Evolutionary conservation across 2,797 vertebrate species (phyloP), one percentile per base, ranked within the genome.

Genomic region (Siniperca undulata): DNA sequence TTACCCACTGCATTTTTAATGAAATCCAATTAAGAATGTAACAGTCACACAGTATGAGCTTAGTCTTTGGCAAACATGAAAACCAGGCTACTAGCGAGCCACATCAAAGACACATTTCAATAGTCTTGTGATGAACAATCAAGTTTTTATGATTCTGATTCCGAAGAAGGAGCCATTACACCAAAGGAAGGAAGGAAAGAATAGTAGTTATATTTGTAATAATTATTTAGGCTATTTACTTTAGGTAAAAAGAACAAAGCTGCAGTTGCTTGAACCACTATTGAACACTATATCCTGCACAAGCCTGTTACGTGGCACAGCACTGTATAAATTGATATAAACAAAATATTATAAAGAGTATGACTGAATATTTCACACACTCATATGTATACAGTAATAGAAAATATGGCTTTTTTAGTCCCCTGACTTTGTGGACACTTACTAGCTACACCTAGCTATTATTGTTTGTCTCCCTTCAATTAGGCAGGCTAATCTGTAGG

Each of bases 1-100:
- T 78, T 74, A 78, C 22, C 24, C 56, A 40, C 11, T 80, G 52
- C 13, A 78, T 80, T 71, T 77, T 74, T 65, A 80, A 70, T 69
- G 27, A 17, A 44, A 80, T 67, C 30, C 27, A 80, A 70, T 70
- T 77, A 72, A 74, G 20, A 73, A 70, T 48, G 10, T 30, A 69
- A 48, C 64, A 75, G 61, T 70, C 53, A 48, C 64, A 62, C 17
- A 7, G 19, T 13, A 53, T 12, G 24, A 60, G 65, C 53, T 60
- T 19, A 19, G 27, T 53, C 61, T 74, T n/a, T 17, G 52, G 19
- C 3, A 67, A 78, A 50, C 27, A 59, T 48, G 34, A 69, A 74
- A 83, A 27, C 7, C 13, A 78, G 14, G 61, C 44, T 65, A 34
- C 55, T 20, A 36, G 36, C 10, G 8, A 36, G 46, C 38, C 46